Conservation (phyloP, 1,140 invertebrate species). For the Orchestia grillus region DNA sequence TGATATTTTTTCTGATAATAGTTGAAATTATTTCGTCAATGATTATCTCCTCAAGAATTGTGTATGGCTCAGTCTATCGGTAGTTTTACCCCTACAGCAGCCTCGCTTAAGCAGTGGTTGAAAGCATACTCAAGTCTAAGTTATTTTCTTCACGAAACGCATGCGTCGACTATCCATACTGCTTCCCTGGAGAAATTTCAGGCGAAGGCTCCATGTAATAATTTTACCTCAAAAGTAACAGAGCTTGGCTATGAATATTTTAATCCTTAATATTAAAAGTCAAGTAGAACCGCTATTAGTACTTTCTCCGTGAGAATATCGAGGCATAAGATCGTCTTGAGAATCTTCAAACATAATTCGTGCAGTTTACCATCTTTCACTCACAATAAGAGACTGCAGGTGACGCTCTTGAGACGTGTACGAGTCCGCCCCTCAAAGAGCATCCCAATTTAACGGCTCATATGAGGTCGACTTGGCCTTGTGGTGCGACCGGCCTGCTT, state of each 20-base stretch:
- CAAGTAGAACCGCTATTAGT: neutral
- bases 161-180: neutral
- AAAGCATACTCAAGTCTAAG: too few relatives aligned
- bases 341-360: neutral
- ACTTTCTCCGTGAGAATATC: neutral
- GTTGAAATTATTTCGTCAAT: too few relatives aligned
- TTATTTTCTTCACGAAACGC: too few relatives aligned
- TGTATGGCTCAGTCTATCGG: too few relatives aligned
- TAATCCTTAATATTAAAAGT: too few relatives aligned
- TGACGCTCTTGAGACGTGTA: neutral
- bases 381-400: neutral
- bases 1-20: too few relatives aligned
- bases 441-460: neutral
- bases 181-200: neutral
- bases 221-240: too few relatives aligned
- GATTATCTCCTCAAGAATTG: too few relatives aligned
- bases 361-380: neutral
- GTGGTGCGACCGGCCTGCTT: neutral
- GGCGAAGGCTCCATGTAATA: too few relatives aligned
- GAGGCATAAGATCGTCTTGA: neutral
- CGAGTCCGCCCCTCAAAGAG: neutral
- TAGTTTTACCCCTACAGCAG: too few relatives aligned
- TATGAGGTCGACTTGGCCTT: neutral
- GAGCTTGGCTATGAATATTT: too few relatives aligned
- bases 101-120: too few relatives aligned